Percentiles rank a stretch among this genome's conserved stretches.
Evolutionary conservation across 92 coral and sea anemone species (phyloP).

Genomic region (Siderastrea radians): DNA sequence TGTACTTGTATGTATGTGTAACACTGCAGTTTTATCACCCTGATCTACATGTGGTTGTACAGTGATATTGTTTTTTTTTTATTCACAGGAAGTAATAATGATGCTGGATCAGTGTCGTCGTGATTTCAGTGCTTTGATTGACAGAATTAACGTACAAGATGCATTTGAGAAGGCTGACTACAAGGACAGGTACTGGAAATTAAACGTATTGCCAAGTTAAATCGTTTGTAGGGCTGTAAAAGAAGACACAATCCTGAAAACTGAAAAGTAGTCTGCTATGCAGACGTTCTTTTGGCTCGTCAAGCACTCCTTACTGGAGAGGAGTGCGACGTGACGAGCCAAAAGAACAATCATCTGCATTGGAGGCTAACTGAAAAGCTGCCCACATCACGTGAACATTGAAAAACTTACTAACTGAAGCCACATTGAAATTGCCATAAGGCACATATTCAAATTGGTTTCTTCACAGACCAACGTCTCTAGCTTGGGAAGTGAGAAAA

Average conservation of each 20-base stretch:
- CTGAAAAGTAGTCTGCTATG: too few species aligned
- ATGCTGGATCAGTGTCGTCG: conserved; percentile 99
- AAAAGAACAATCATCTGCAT: too few species aligned
- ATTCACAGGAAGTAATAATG: conserved; percentile 94
- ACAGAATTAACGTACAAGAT: conserved; percentile 95
- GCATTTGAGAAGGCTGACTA: conserved; percentile 99
- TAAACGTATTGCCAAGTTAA: too few species aligned
- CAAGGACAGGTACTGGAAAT: conserved; percentile 82
- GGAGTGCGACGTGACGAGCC: too few species aligned
- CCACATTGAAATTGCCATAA: neutral
- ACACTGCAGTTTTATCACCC: too few species aligned
- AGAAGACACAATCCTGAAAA: too few species aligned
- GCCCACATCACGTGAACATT: neutral
- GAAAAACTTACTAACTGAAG: neutral
- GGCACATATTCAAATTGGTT: neutral
- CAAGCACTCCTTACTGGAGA: too few species aligned
- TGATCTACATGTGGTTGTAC: neutral
- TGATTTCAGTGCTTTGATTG: conserved; percentile 96
- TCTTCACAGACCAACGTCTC: conserved; percentile 89
- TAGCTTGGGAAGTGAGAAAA: conserved; percentile 99
- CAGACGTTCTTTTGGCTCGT: too few species aligned
- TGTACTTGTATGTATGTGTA: too few species aligned
- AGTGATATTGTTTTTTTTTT: neutral
- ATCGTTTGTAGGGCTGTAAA: too few species aligned
- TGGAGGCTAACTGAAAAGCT: too few species aligned